Conservation (phyloP, 2,113 vertebrate genomes). For the Oenanthe oenanthe region DNA sequence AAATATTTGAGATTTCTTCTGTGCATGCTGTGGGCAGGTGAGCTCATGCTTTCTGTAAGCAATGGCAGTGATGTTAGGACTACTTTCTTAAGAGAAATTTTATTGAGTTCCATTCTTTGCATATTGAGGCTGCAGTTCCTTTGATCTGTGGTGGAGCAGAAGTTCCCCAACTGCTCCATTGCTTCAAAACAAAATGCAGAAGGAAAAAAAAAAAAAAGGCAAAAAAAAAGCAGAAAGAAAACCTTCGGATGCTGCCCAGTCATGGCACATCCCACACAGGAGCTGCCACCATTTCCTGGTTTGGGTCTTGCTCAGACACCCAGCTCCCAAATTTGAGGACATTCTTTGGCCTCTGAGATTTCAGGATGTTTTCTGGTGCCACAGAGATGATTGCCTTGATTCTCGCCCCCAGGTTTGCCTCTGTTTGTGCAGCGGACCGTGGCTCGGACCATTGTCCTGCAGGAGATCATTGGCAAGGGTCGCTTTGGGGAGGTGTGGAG, state of each 20-base stretch:
- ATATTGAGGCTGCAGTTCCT: not conserved
- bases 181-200: not conserved
- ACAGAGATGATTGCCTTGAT: fast-evolving
- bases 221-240: too few relatives aligned
- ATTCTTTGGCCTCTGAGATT: not conserved
- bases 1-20: not conserved
- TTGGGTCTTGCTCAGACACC: not conserved
- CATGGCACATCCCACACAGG: not conserved
- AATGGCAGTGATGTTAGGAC: not conserved
- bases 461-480: conserved; percentile 98
- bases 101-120: not conserved
- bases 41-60: not conserved
- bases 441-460: conserved; percentile 94
- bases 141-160: not conserved
- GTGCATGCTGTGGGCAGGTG: fast-evolving
- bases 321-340: not conserved
- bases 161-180: not conserved
- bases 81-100: not conserved
- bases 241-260: not conserved
- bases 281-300: not conserved
- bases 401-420: conserved; percentile 81
- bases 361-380: not conserved
- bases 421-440: conserved; percentile 96
- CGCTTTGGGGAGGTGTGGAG: conserved; percentile 98
- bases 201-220: too few relatives aligned